Evolutionary conservation across 2,888 invertebrate genomes (phyloP).

Genomic region (Orthosia cruda): DNA sequence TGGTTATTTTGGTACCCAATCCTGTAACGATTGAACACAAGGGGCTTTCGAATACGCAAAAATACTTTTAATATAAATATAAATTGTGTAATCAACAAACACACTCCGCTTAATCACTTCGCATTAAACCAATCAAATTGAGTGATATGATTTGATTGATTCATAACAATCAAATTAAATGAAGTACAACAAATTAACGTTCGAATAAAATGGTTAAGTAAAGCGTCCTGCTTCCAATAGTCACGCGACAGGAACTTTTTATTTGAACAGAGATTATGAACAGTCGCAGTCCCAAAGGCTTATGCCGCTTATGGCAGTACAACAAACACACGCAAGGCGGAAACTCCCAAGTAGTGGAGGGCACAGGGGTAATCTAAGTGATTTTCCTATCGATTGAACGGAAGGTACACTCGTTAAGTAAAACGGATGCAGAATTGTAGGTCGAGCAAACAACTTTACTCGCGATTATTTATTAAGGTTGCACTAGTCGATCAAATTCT

Average conservation of each 20-base stretch:
- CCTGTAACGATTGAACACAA: neutral
- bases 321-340: constrained; percentile 72
- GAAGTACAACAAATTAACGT: constrained; percentile 65
- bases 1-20: neutral
- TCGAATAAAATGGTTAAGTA: constrained; percentile 67
- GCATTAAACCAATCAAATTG: constrained; percentile 46
- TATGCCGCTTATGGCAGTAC: constrained; percentile 74
- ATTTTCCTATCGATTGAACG: constrained; percentile 82
- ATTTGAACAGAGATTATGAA: constrained; percentile 74
- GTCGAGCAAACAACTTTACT: constrained; percentile 71
- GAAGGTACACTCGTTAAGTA: constrained; percentile 76
- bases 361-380: constrained; percentile 70
- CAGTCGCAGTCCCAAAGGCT: constrained; percentile 53
- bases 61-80: neutral
- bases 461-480: constrained; percentile 74
- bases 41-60: neutral
- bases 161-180: constrained; percentile 64
- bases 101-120: constrained; percentile 12
- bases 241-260: constrained; percentile 71
- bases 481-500: no score
- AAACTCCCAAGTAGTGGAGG: constrained; percentile 60
- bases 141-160: constrained; percentile 62
- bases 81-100: constrained; percentile 7
- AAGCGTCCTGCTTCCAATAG: constrained; percentile 54
- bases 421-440: constrained; percentile 73